Evolutionary conservation across 2,888 invertebrate genomes (phyloP).

Genomic region (Copidosoma aretas): DNA sequence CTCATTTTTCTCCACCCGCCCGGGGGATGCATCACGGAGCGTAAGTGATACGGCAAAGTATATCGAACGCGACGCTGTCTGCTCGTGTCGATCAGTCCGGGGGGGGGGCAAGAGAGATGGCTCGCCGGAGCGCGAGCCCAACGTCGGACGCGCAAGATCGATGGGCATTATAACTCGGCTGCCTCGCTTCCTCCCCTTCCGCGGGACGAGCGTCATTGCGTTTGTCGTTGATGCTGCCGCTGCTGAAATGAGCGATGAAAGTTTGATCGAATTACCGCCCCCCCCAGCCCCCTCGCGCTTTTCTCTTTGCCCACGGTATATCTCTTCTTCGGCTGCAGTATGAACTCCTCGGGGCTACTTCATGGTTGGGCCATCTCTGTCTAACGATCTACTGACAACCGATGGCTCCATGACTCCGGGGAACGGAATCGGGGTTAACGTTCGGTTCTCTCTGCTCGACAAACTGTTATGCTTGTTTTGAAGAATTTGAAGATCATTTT

Average conservation of each 20-base stretch:
- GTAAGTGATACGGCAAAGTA: conserved; percentile 37
- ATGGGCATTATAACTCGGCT: conserved; percentile 34
- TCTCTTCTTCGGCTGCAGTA: not conserved
- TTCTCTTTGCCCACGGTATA: not conserved
- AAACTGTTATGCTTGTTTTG: too few relatives aligned
- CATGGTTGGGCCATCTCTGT: too few relatives aligned
- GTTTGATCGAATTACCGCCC: conserved; percentile 40
- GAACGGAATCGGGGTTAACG: too few relatives aligned
- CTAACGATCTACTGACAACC: too few relatives aligned
- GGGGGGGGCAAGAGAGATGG: not conserved
- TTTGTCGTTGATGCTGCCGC: conserved; percentile 4
- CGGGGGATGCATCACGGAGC: conserved; percentile 24
- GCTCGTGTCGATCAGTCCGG: conserved; percentile 30
- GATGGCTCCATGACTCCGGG: too few relatives aligned
- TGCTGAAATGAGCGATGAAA: conserved; percentile 38
- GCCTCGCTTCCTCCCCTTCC: not conserved
- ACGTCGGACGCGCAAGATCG: conserved; percentile 36
- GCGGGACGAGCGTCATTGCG: conserved; percentile 1
- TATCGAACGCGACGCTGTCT: conserved; percentile 38
- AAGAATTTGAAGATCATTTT: too few relatives aligned
- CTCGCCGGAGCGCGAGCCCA: not conserved
- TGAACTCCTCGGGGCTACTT: not conserved
- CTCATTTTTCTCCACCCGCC: conserved; percentile 32
- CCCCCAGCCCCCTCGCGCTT: too few relatives aligned
- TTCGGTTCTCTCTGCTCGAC: too few relatives aligned